Conservation (phyloP, 1,140 invertebrate genomes). For the Drosophila prosaltans region DNA sequence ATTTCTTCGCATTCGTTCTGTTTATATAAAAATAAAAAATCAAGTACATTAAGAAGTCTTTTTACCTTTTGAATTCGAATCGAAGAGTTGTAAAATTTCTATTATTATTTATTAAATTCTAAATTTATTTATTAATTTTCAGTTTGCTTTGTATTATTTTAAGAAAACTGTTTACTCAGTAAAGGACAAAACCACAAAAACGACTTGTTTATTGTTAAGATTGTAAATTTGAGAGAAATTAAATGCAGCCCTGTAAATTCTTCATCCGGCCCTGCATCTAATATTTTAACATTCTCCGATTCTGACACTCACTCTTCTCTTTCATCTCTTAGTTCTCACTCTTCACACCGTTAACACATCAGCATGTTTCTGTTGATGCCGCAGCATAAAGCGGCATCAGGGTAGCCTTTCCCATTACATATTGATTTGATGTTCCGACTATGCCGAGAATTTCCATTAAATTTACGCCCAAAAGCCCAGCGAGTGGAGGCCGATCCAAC, state of each 20-base stretch:
- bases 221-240: too few relatives aligned
- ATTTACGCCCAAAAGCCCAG: conserved; percentile 57
- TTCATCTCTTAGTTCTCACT: conserved; percentile 8
- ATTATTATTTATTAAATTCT: too few relatives aligned
- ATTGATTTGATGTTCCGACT: conserved; percentile 80
- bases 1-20: too few relatives aligned
- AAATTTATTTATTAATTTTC: too few relatives aligned
- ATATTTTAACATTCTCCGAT: background rate
- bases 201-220: too few relatives aligned
- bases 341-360: conserved; percentile 69
- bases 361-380: conserved; percentile 34
- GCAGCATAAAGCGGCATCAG: conserved; percentile 39
- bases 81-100: too few relatives aligned
- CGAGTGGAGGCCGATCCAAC: conserved; percentile 32
- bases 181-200: too few relatives aligned
- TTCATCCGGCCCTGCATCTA: background rate
- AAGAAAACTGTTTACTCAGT: too few relatives aligned
- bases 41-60: too few relatives aligned
- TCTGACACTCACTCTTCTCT: conserved; percentile 4
- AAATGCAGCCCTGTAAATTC: background rate
- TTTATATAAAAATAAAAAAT: too few relatives aligned
- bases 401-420: conserved; percentile 69
- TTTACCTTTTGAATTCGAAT: too few relatives aligned
- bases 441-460: conserved; percentile 81
- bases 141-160: too few relatives aligned